Conservation (phyloP, 2,888 invertebrate species). For the Trissolcus brochymenae region DNA sequence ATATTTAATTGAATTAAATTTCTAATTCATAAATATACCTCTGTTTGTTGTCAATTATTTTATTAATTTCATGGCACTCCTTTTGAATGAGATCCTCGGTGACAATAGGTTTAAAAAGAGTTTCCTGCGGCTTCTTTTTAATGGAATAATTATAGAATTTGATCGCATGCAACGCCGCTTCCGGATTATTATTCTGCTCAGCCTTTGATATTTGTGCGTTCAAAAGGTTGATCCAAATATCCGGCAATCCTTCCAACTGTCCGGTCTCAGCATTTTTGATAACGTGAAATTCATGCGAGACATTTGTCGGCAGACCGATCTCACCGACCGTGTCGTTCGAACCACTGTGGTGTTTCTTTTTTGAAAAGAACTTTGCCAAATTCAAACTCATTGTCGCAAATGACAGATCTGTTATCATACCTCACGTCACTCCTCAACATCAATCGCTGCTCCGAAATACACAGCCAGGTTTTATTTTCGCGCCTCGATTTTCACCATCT, state of each 20-base stretch:
- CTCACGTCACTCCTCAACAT: too few relatives aligned
- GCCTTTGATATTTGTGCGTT: constrained; percentile 89
- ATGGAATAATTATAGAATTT: constrained; percentile 93
- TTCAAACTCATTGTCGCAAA: constrained; percentile 69
- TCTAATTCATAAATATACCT: constrained; percentile 19
- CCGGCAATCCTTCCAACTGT: constrained; percentile 89
- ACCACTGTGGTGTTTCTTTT: constrained; percentile 63
- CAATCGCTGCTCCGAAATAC: too few relatives aligned
- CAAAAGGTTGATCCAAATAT: constrained; percentile 87
- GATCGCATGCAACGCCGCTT: constrained; percentile 92
- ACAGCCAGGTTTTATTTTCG: too few relatives aligned
- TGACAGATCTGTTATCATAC: not conserved
- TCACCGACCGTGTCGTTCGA: constrained; percentile 78
- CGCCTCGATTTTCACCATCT: too few relatives aligned
- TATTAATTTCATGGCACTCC: constrained; percentile 89
- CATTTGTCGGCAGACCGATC: constrained; percentile 90
- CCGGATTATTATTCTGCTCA: constrained; percentile 93
- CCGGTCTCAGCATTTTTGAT: constrained; percentile 89
- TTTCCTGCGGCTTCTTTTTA: constrained; percentile 85
- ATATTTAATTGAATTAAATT: not conserved
- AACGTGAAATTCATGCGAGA: constrained; percentile 91
- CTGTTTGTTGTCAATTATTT: constrained; percentile 83
- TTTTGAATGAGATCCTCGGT: constrained; percentile 88
- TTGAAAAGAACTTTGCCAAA: constrained; percentile 73
- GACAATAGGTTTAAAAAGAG: constrained; percentile 85